Conservation (phyloP, 1,140 invertebrate genomes). For the Helicorthomorpha holstii region DNA sequence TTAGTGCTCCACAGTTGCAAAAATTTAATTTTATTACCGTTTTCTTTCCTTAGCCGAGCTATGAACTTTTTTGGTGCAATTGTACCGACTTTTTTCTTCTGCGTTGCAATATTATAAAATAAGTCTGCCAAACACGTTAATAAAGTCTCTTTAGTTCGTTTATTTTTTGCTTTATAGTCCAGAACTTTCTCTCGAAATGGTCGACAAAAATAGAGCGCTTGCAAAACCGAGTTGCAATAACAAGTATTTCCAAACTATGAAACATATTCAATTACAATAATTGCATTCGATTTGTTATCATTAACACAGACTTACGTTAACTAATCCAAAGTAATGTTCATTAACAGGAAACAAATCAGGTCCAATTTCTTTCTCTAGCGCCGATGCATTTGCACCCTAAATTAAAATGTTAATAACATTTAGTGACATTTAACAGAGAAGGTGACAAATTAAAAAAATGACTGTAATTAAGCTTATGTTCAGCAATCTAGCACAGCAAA, state of each 20-base stretch:
- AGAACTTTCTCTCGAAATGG: slow-evolving; percentile 97
- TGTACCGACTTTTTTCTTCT: slow-evolving; percentile 98
- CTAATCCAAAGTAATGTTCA: slow-evolving; percentile 96
- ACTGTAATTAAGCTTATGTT: background rate
- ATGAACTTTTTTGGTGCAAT: slow-evolving; percentile 99
- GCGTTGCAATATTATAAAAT: slow-evolving; percentile 96
- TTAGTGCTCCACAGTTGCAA: background rate
- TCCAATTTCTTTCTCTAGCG: slow-evolving; percentile 94
- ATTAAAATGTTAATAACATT: background rate
- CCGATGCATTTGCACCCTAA: slow-evolving; percentile 91
- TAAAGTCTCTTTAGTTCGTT: slow-evolving; percentile 92
- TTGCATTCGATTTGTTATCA: background rate
- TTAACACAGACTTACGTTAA: slow-evolving; percentile 60
- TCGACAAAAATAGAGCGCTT: slow-evolving; percentile 97
- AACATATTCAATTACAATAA: slow-evolving; percentile 13
- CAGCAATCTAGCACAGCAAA: background rate
- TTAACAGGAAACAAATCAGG: slow-evolving; percentile 92
- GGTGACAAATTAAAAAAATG: background rate
- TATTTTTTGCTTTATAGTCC: slow-evolving; percentile 96
- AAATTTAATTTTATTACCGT: slow-evolving; percentile 44
- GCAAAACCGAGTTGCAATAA: slow-evolving; percentile 97
- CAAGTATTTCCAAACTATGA: slow-evolving; percentile 99
- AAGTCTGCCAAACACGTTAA: slow-evolving; percentile 94
- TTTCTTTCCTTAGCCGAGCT: slow-evolving; percentile 91
- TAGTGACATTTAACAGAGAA: background rate